Evolutionary conservation across 2,888 invertebrate species (phyloP), one percentile per base, ranked within the genome.

Genomic region (Pelosia muscerda): DNA sequence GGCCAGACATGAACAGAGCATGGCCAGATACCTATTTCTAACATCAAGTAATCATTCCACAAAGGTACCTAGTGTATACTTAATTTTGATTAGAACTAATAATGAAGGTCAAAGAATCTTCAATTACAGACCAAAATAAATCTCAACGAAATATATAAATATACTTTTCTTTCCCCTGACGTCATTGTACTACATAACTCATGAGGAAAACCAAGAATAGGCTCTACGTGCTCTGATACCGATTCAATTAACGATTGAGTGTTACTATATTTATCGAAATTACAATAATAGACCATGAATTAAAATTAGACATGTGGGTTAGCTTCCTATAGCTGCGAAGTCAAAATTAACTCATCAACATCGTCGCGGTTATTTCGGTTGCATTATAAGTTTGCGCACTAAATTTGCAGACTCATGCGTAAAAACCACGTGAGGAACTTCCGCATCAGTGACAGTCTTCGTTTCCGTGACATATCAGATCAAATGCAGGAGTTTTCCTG

Each of bases 181-280:
- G 79, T 79, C 77, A 79, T 11, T 4, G 13, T 19, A 22, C 63
- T 81, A 66, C 68, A 81, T 81, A 66, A 74, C 79, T 79, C 71
- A 81, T 75, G 66, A 64, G 62, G 58, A 38, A 26, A 53, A 63
- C 72, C 68, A 72, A 76, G 79, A 81, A 81, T 80, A 80, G 70
- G 31, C 53, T 15, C 55, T 53, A 57, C 57, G 26, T 60, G 57
- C 42, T 59, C 60, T 66, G 42, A 59, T 68, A 69, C 59, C 26
- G 49, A 58, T 66, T 68, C 66, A 73, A 74, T 75, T 73, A 77
- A 77, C 65, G 26, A 38, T 68, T 77, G 68, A 42, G 63, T 62
- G 25, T 59, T 34, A 42, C 65, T 69, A 76, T 74, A 74, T 69
- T 72, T 57, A 56, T 60, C 54, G 13, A 23, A 11, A 56, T 10